Conservation (phyloP, 2,888 invertebrate species). For the Clepsis dumicolana region DNA sequence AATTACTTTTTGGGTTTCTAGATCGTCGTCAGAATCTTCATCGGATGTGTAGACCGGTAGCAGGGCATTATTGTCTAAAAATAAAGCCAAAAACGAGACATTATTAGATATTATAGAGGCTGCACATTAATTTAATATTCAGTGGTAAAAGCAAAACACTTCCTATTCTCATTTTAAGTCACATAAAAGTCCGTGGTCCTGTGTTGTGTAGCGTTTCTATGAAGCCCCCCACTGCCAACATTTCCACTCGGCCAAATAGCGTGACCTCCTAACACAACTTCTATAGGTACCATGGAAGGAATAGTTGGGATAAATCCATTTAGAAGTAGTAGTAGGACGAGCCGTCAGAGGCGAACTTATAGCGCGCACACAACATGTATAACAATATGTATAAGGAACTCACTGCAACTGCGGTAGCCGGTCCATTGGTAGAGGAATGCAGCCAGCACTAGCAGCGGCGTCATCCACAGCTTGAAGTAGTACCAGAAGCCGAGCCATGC, state of each 20-base stretch:
- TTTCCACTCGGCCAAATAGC: no score
- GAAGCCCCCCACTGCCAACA: no score
- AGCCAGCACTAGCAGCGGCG: conserved; percentile 65
- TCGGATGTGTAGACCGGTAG: conserved; percentile 61
- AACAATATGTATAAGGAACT: conserved; percentile 48
- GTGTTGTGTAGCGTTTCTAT: no score
- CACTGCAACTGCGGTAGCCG: conserved; percentile 62
- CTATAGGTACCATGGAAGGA: no score
- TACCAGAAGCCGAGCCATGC: conserved; percentile 77
- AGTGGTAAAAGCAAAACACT: no score
- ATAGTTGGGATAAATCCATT: no score
- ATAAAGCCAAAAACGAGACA: background rate
- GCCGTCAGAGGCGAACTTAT: background rate
- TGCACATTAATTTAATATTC: background rate
- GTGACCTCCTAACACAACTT: no score
- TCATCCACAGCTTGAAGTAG: conserved; percentile 78
- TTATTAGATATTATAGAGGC: background rate
- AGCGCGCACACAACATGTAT: background rate
- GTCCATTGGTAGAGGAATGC: conserved; percentile 74
- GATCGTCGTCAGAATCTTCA: conserved; percentile 75
- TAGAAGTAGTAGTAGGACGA: no score
- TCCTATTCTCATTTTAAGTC: no score
- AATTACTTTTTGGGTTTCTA: conserved; percentile 65
- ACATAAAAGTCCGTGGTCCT: no score
- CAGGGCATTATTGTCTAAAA: conserved; percentile 62